phyloP scores from a whole-genome alignment of 2,113 vertebrate species.

The Dunckerocampus dactyliophorus region DNA sequence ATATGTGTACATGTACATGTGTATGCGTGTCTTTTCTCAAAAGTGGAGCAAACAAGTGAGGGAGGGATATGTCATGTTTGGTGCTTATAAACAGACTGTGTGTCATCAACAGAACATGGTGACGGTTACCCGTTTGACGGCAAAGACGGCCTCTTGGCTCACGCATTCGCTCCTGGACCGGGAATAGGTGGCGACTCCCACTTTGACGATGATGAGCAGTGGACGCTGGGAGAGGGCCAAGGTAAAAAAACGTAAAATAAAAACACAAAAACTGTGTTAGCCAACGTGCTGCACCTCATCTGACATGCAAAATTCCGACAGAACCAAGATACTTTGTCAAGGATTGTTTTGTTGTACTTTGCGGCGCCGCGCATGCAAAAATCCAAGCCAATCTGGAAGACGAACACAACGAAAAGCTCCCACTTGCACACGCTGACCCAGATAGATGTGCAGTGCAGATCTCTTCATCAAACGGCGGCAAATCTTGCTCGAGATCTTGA shows the following conservation, averaged over 20 bases:
- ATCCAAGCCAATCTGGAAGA: constrained; percentile 41
- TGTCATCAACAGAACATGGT: constrained; percentile 83
- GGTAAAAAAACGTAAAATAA: constrained; percentile 70
- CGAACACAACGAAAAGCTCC: constrained; percentile 18
- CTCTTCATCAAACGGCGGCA: too few species aligned
- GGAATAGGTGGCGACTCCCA: constrained; percentile 96
- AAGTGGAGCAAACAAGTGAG: too few species aligned
- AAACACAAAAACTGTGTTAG: not conserved
- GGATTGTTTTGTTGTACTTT: constrained; percentile 12
- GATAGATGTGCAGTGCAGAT: constrained; percentile 14
- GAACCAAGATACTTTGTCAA: constrained; percentile 1
- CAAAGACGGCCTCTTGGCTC: constrained; percentile 95
- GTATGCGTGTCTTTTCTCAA: too few species aligned
- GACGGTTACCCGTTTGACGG: constrained; percentile 98
- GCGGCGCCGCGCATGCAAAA: constrained; percentile 18
- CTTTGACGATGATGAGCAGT: constrained; percentile 97
- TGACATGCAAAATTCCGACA: not conserved
- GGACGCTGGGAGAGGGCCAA: constrained; percentile 96
- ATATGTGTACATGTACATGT: too few species aligned
- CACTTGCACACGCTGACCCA: constrained; percentile 27
- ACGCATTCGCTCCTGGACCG: constrained; percentile 91
- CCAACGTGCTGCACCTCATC: not conserved
- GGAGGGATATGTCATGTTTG: too few species aligned
- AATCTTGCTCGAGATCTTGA: too few species aligned
- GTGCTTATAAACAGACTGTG: not conserved